A percentile compares a stretch with the other conserved stretches of the same genome.
Conservation (phyloP, 2,888 invertebrate species). For the Sepioteuthis lessoniana region DNA sequence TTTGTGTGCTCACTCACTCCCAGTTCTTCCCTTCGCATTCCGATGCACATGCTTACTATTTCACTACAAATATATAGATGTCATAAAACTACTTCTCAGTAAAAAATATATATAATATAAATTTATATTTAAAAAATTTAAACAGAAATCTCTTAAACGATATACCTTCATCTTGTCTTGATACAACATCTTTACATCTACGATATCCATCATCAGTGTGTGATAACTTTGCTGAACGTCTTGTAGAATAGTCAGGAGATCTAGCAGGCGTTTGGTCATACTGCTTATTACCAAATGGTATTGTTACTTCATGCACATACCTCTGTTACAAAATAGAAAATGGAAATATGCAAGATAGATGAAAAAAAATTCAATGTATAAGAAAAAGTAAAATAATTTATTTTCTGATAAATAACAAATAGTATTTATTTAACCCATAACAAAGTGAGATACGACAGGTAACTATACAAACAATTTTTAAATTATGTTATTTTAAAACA, state of each 20-base stretch:
- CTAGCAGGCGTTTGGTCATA: neutral
- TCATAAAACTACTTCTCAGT: neutral
- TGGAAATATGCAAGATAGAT: neutral
- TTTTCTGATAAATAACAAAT: no score
- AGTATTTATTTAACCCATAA: no score
- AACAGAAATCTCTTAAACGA: neutral
- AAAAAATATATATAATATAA: no score
- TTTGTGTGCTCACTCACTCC: no score
- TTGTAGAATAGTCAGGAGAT: neutral
- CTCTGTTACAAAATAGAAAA: neutral
- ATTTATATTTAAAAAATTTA: neutral
- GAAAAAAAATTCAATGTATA: no score
- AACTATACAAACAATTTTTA: no score
- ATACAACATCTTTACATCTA: neutral
- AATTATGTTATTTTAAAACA: no score
- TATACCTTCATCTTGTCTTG: neutral
- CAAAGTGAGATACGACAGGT: no score
- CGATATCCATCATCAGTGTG: neutral
- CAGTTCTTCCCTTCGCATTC: no score
- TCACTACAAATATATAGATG: no score
- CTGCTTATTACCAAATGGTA: neutral
- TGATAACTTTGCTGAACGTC: neutral
- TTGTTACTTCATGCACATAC: neutral
- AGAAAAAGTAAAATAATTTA: no score
- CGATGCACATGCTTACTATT: no score